Base-by-base conservation (phyloP, 1,140 invertebrate genomes). In the Ceratoteleas bidentatus region DNA sequence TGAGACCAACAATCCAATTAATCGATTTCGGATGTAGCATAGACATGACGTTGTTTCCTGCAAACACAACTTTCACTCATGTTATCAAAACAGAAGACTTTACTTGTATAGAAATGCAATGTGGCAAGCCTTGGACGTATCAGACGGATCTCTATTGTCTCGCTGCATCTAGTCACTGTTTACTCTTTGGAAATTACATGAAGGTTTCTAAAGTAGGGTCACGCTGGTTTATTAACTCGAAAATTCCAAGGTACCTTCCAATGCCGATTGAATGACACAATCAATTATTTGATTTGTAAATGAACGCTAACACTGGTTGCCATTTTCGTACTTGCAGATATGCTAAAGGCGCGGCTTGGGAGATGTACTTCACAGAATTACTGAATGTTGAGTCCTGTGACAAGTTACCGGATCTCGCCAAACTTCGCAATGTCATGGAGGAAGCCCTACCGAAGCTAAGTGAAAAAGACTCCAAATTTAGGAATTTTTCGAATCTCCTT, bases 71-170 rank as follows among this genome's bases (percentile, higher is more conserved):
- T 54, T 99, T 99, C 90, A 95, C 92, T 85, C 87, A 94, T 88
- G 89, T 94, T 68, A 94, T 96, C 52, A 93, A 93, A 60, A 96
- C 96, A 7, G 94, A 95, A 86, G 94, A 94, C 38, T 96, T 97
- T 85, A 95, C 95, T 36, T 97, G 96, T 86, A 95, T 95, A 69
- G 96, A 98, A 92, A 98, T 98, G 96, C 94, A 94, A 84, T 96
- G 96, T 73, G 93, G 94, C 45, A 94, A 94, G 85, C 96, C 96
- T 2, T 99, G 98, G 98, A 97, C 95, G 34, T 98, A 97, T 89
- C 97, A 98, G 92, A 96, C 96, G 38, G 97, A 98, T 92, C 91
- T 97, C 77, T 98, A 95, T 92, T 97, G 97, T 78, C 88, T 98
- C 68, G 96, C 96, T 66, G 96, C 96, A 15, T 96, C 96, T 16